Evolutionary conservation across 2,113 vertebrate species (phyloP).

Genomic region (Scalopus aquaticus): DNA sequence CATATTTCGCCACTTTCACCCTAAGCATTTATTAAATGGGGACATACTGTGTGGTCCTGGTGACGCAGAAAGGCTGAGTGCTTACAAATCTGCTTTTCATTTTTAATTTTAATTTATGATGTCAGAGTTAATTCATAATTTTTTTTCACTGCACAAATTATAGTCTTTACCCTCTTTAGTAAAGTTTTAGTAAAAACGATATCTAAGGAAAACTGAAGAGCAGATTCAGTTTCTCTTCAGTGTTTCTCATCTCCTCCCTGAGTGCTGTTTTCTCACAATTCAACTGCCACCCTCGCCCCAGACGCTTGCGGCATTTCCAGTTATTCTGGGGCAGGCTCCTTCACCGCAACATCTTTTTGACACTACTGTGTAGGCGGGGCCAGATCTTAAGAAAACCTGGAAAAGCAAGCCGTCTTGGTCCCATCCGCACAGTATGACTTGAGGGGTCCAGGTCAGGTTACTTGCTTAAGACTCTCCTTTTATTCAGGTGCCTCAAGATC

Average conservation of each 20-base stretch:
- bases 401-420: not conserved
- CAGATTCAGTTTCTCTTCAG: not conserved
- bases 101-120: not conserved
- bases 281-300: not conserved
- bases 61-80: not conserved
- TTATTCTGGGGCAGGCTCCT: too few relatives aligned
- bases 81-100: not conserved
- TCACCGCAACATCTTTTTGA: not conserved
- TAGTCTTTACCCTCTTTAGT: not conserved
- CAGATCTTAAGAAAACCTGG: not conserved
- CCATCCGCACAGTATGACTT: too few relatives aligned
- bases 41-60: not conserved
- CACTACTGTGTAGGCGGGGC: not conserved
- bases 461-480: not conserved
- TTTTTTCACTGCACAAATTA: not conserved
- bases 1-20: not conserved
- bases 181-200: not conserved
- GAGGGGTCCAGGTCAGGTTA: not conserved
- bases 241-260: not conserved
- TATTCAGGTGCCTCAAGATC: not conserved
- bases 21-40: not conserved
- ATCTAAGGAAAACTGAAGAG: not conserved
- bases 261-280: not conserved
- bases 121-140: constrained; percentile 3
- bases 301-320: not conserved